phyloP scores from a whole-genome alignment of 1,140 invertebrate genomes.

The Stegodyphus mimosarum region DNA sequence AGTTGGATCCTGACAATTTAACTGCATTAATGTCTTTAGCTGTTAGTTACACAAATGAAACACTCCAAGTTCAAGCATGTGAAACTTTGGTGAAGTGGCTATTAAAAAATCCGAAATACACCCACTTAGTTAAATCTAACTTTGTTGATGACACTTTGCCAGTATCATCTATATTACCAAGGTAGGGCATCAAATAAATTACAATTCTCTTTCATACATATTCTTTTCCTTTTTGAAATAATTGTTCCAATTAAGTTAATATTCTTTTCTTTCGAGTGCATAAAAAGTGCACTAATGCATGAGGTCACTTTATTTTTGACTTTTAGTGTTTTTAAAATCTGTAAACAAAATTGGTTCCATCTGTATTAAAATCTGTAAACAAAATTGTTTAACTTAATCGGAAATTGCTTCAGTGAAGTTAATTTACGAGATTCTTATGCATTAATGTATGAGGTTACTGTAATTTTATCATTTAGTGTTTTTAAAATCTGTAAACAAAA shows the following conservation, averaged over 20 bases:
- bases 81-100: constrained; percentile 79
- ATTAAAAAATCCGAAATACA: constrained; percentile 85
- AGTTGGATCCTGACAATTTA: constrained; percentile 83
- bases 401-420: too few relatives aligned
- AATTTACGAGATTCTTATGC: too few relatives aligned
- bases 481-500: too few relatives aligned
- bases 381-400: too few relatives aligned
- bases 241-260: background rate
- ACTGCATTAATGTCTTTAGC: constrained; percentile 89
- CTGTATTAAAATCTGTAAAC: too few relatives aligned
- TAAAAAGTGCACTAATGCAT: too few relatives aligned
- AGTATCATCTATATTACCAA: constrained; percentile 35
- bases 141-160: constrained; percentile 4
- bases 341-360: too few relatives aligned
- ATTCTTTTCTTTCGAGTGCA: too few relatives aligned
- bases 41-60: constrained; percentile 95
- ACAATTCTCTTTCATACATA: background rate
- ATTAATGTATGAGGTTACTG: too few relatives aligned
- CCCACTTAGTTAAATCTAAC: constrained; percentile 73
- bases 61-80: constrained; percentile 72
- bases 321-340: too few relatives aligned
- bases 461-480: too few relatives aligned
- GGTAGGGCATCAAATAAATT: background rate
- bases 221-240: background rate
- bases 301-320: too few relatives aligned